Percentiles rank a stretch among this genome's conserved stretches.
phyloP scores from a whole-genome alignment of 2,797 vertebrate genomes.

The Enteromius anoplus region DNA sequence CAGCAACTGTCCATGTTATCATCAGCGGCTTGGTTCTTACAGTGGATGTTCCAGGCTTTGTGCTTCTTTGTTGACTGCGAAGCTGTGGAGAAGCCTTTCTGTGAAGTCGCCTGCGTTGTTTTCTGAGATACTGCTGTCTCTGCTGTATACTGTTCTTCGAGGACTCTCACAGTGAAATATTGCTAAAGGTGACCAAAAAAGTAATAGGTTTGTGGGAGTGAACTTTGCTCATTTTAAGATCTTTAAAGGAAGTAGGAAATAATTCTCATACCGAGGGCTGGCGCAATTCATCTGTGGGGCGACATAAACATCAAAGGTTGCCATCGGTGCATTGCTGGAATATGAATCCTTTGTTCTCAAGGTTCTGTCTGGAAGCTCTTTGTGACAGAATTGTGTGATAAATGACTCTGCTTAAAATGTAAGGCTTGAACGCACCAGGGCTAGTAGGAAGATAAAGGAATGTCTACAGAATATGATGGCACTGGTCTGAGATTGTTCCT shows the following conservation, averaged over 20 bases:
- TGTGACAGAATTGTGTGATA: slow-evolving; percentile 25
- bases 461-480: slow-evolving; percentile 16
- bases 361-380: slow-evolving; percentile 25
- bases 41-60: slow-evolving; percentile 71
- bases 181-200: slow-evolving; percentile 15
- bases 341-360: slow-evolving; percentile 44
- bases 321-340: slow-evolving; percentile 17
- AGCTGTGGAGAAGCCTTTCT: neutral
- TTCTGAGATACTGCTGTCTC: neutral
- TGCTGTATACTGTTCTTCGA: neutral
- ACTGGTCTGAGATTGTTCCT: slow-evolving; percentile 37
- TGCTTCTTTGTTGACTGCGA: slow-evolving; percentile 14
- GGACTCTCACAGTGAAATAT: neutral
- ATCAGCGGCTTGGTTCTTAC: slow-evolving; percentile 75
- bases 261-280: slow-evolving; percentile 26
- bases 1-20: slow-evolving; percentile 72
- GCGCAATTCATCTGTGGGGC: slow-evolving; percentile 25
- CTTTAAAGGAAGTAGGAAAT: slow-evolving; percentile 5
- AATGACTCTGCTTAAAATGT: slow-evolving; percentile 46
- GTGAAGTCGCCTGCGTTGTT: neutral
- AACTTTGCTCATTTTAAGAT: neutral
- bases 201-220: neutral
- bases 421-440: slow-evolving; percentile 19
- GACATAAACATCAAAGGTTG: slow-evolving; percentile 36
- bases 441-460: slow-evolving; percentile 33